phyloP scores from a whole-genome alignment of 2,113 vertebrate genomes.

The Dolichallabes microphthalmus region DNA sequence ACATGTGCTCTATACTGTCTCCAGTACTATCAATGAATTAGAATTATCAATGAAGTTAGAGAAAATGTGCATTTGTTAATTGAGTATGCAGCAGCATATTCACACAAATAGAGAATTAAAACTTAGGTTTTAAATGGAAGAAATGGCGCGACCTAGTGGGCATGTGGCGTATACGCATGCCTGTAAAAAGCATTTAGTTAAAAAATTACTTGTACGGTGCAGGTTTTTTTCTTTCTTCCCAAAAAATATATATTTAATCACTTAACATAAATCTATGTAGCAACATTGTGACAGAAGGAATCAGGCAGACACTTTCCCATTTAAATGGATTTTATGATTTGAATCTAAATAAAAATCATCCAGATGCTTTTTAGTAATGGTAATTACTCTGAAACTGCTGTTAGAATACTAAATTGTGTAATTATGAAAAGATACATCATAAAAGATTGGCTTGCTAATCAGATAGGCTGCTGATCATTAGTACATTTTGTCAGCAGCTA shows the following conservation, averaged over 20 bases:
- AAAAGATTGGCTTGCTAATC: neutral
- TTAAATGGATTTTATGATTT: neutral
- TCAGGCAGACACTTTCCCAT: neutral
- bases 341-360: neutral
- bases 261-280: too few species aligned
- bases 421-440: neutral
- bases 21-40: neutral
- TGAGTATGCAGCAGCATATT: neutral
- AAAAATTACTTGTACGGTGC: too few species aligned
- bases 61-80: neutral
- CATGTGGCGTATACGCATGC: neutral
- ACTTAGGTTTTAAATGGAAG: neutral
- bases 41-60: neutral
- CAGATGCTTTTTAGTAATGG: neutral
- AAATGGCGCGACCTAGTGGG: constrained; percentile 17
- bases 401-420: neutral
- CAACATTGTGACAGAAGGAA: too few species aligned
- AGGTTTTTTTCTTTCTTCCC: too few species aligned
- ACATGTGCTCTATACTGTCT: neutral
- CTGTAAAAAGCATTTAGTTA: neutral
- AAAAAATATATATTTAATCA: too few species aligned
- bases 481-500: neutral
- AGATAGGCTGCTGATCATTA: neutral
- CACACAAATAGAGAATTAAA: neutral
- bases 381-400: neutral